These are phyloP conservation scores for Eucidaris tribuloides DNA, from an alignment of 35 echinoderm and acorn worm species.

Conservation along the genomic window DNA sequence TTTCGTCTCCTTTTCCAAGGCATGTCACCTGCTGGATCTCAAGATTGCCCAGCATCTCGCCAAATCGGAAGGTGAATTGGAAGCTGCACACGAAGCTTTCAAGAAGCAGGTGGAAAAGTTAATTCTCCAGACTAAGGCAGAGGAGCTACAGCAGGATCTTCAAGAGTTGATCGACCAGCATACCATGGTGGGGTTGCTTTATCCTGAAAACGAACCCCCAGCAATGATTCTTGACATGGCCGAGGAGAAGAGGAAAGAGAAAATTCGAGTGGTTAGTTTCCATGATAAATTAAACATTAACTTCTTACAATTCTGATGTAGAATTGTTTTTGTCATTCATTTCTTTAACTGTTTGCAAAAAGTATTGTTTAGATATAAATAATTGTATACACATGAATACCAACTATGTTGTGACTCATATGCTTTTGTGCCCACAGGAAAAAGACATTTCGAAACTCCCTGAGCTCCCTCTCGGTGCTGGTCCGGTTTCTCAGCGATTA, in stretches of 20 bases:
- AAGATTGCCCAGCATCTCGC: background rate
- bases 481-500: background rate
- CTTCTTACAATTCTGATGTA: background rate
- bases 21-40: background rate
- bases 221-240: background rate
- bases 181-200: background rate
- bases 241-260: background rate
- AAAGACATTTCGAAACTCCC: background rate
- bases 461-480: background rate
- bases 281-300: background rate
- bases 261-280: background rate
- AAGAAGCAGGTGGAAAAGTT: background rate
- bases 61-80: background rate
- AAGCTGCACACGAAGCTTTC: background rate
- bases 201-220: background rate
- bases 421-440: constrained; percentile 14
- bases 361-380: background rate
- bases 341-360: background rate
- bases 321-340: background rate
- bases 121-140: background rate
- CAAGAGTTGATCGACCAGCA: background rate
- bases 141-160: background rate
- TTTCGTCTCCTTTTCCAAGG: background rate
- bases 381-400: background rate
- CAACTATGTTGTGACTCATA: background rate